Evolutionary conservation across 2,113 vertebrate genomes (phyloP).

Genomic region (Apteryx owenii): DNA sequence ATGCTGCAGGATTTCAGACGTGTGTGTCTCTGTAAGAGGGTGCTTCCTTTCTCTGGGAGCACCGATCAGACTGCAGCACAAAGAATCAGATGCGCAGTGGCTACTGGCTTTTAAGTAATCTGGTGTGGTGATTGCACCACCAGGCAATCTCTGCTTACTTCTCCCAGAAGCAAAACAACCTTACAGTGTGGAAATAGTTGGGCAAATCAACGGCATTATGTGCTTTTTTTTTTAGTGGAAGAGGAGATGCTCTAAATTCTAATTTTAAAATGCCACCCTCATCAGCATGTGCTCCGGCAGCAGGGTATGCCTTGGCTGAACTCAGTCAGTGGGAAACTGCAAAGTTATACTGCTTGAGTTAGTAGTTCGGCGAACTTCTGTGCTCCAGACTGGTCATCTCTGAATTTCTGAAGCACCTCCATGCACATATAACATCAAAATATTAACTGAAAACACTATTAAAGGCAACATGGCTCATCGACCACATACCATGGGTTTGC

Average conservation of each 20-base stretch:
- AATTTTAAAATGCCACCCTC: constrained; percentile 37
- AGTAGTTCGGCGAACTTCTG: background rate
- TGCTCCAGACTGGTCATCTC: background rate
- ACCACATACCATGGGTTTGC: background rate
- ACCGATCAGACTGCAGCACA: background rate
- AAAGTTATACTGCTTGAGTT: background rate
- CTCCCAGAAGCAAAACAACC: background rate
- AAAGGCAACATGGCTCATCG: constrained; percentile 52
- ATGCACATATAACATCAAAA: constrained; percentile 30
- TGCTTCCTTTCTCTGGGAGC: background rate
- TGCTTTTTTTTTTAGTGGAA: background rate
- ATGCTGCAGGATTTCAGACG: background rate
- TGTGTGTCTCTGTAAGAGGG: background rate
- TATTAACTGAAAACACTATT: constrained; percentile 59
- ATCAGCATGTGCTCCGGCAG: background rate
- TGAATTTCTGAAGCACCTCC: constrained; percentile 12
- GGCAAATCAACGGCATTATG: background rate
- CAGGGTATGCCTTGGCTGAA: background rate
- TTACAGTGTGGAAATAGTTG: background rate
- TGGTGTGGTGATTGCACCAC: background rate
- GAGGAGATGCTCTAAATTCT: background rate
- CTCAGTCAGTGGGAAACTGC: background rate
- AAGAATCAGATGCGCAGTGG: background rate
- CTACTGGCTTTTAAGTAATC: background rate
- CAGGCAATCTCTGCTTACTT: background rate